Percentiles rank a stretch among this genome's conserved stretches.
Evolutionary conservation across 30 jellyfish, hydroid and myxozoan genomes (phyloP).

Genomic region (Turritopsis dohrnii): DNA sequence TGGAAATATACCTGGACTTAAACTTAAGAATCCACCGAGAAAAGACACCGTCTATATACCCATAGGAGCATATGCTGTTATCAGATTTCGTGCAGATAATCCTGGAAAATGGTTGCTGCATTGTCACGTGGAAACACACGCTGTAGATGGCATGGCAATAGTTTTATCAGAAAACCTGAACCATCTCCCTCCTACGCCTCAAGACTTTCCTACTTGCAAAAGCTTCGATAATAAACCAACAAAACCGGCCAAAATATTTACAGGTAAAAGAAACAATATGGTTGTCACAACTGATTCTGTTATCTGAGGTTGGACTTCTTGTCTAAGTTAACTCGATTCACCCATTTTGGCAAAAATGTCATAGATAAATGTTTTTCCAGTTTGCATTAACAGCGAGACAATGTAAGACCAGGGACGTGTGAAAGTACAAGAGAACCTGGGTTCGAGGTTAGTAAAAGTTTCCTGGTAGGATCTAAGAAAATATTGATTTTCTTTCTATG

Average conservation of each 20-base stretch:
- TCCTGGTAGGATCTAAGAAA: background rate
- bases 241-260: too few relatives aligned
- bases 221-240: conserved; percentile 1
- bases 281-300: too few relatives aligned
- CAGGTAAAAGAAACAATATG: too few relatives aligned
- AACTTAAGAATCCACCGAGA: conserved; percentile 21
- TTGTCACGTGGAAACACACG: conserved; percentile 36
- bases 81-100: conserved; percentile 26
- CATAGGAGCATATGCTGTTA: conserved; percentile 33
- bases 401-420: too few relatives aligned
- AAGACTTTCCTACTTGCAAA: conserved; percentile 36
- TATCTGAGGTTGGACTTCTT: too few relatives aligned
- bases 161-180: conserved; percentile 25
- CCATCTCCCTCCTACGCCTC: conserved; percentile 24
- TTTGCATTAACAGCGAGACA: too few relatives aligned
- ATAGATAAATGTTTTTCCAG: too few relatives aligned
- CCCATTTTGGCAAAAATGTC: too few relatives aligned
- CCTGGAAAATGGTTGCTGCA: conserved; percentile 46
- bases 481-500: background rate
- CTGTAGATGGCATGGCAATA: conserved; percentile 39
- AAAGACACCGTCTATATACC: conserved; percentile 33
- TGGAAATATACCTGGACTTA: conserved; percentile 36
- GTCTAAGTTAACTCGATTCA: too few relatives aligned
- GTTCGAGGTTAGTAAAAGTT: too few relatives aligned
- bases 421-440: background rate